Conservation (phyloP, 2,797 vertebrate species). For the Cirrhinus mrigala region DNA sequence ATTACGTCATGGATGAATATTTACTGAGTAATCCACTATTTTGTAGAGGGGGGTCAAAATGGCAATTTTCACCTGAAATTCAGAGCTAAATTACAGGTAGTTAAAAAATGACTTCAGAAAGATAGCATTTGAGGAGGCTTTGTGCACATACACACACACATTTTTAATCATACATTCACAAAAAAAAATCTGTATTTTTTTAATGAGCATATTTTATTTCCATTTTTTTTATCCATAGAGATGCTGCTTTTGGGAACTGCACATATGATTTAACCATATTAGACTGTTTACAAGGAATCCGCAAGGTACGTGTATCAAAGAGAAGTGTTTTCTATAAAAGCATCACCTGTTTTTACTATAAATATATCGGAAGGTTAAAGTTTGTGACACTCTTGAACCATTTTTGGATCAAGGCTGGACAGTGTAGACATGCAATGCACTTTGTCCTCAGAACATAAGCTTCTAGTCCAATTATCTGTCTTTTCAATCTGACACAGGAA, state of each 20-base stretch:
- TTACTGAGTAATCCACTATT: too few relatives aligned
- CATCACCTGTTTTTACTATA: neutral
- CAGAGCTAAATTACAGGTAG: too few relatives aligned
- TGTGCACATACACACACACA: neutral
- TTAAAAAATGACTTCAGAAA: too few relatives aligned
- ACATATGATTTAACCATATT: conserved; percentile 89
- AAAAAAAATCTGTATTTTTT: neutral
- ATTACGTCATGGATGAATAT: too few relatives aligned
- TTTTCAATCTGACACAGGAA: conserved; percentile 15
- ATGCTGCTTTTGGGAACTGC: conserved; percentile 88
- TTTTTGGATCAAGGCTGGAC: conserved; percentile 1
- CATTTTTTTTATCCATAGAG: conserved; percentile 72
- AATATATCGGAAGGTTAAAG: neutral
- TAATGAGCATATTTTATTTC: neutral
- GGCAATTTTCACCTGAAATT: too few relatives aligned
- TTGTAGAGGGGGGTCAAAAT: too few relatives aligned
- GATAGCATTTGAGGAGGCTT: too few relatives aligned
- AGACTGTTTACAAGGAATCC: conserved; percentile 90
- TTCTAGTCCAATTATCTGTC: conserved; percentile 57
- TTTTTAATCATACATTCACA: neutral
- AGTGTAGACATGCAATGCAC: neutral
- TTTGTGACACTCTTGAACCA: neutral
- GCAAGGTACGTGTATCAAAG: conserved; percentile 81
- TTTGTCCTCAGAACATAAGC: conserved; percentile 50
- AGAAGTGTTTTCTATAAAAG: neutral